A percentile compares a stretch with the other conserved stretches of the same genome.
These are phyloP conservation scores for Chelonoidis abingdonii DNA, from an alignment of 2,113 vertebrate species.

Conservation along the genomic window DNA sequence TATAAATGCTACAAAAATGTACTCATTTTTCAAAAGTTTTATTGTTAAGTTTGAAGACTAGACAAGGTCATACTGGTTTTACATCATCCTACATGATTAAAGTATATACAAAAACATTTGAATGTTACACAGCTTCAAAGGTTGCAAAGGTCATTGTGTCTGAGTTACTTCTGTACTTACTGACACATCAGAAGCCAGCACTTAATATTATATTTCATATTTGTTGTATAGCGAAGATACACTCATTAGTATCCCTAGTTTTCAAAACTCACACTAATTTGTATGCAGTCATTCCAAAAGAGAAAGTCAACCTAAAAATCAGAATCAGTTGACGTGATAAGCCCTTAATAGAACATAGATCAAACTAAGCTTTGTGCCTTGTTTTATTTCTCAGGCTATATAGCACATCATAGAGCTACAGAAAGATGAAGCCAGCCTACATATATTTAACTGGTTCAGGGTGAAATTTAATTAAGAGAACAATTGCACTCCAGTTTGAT, in stretches of 20 bases:
- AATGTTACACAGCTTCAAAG: constrained; percentile 84
- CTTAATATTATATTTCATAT: constrained; percentile 76
- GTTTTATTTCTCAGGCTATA: constrained; percentile 49
- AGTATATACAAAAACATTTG: constrained; percentile 85
- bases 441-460: constrained; percentile 37
- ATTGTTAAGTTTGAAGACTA: constrained; percentile 88
- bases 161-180: constrained; percentile 75
- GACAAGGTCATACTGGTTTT: constrained; percentile 86
- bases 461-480: constrained; percentile 61
- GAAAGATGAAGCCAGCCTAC: constrained; percentile 41
- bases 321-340: constrained; percentile 50
- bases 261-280: constrained; percentile 75
- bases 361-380: not conserved
- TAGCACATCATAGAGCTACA: constrained; percentile 22
- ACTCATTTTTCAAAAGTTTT: constrained; percentile 85
- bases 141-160: constrained; percentile 82
- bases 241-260: constrained; percentile 75
- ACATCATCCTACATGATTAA: constrained; percentile 84
- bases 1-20: constrained; percentile 52
- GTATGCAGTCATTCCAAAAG: constrained; percentile 77
- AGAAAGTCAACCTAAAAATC: constrained; percentile 82
- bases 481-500: constrained; percentile 18
- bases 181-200: constrained; percentile 78
- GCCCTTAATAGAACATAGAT: constrained; percentile 49
- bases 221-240: constrained; percentile 77